Base-by-base conservation (phyloP, 2,888 invertebrate species). In the Drosophila mettleri region DNA sequence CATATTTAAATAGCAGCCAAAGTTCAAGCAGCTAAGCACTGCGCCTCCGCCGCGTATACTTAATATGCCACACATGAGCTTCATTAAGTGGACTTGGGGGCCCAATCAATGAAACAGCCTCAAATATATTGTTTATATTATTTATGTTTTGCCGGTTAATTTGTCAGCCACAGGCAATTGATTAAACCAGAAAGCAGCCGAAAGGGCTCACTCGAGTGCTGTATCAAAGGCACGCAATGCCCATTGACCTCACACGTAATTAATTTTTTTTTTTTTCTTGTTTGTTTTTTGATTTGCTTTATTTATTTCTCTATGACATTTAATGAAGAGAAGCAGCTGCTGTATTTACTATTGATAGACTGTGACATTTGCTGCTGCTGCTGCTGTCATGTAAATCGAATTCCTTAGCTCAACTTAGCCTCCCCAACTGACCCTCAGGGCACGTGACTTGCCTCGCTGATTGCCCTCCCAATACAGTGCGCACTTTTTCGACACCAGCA, bases 361-460 rank as follows among this genome's bases (percentile, higher is more conserved):
- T 64, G 64, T 60, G 73, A 74, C 74, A 78, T 29, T 63, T 61
- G 61, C 59, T 34, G 1, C 22, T 33, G 49, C 33, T 34, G n/a
- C 12, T 49, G 49, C 46, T 58, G 45, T 62, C 64, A 73, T 76
- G 67, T 77, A 75, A 76, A 77, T 72, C 71, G 66, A 66, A 85
- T 82, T 85, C 76, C 75, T 72, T 76, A 62, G 63, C 72, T 63
- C 72, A 59, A 62, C 66, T 63, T 71, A 84, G 71, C 85, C 87
- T 88, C 86, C 80, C 89, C 88, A 59, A 82, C 84, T 61, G 69
- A 66, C 71, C 68, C 75, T 75, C 70, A 41, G 1, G 24, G 71
- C 60, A 89, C 87, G 87, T 87, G 87, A 89, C 82, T 69, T 65
- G 89, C 34, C 36, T 86, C 7, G 12, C 58, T 66, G 61, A 85